Base-by-base conservation (phyloP, 1,140 invertebrate species). In the Dinothrombium tinctorium region DNA sequence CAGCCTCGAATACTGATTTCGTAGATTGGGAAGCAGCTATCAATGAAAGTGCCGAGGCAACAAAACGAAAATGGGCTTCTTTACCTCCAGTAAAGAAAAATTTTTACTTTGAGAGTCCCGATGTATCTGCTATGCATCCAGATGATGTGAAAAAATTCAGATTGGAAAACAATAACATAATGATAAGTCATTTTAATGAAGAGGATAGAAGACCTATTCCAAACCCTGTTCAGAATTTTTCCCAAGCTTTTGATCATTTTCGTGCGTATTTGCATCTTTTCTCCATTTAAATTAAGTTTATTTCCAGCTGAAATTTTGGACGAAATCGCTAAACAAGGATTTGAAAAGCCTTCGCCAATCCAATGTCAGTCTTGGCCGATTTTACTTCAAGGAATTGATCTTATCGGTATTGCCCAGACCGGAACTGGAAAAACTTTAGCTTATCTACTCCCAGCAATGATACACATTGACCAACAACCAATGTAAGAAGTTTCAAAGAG, bases 391-490 rank as follows among this genome's bases (percentile, higher is more conserved):
- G 63, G 62, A 0, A 59, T 61, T 45, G 50, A 65, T 9, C 44
- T 67, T 31, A 62, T 66, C 38, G 64, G 62, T 14, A 54, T 67
- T 25, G 60, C 64, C 20, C 51, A 62, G 54, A 64, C 61, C 23
- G 62, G 63, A 15, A 87, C 84, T 23, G 84, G 82, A 48, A 80
- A 80, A 63, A 92, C 86, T 0, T 58, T 90, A 26, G 83, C 84
- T 0, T 94, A 90, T 53, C 57, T 92, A 0, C 53, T 92, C 23
- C 86, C 86, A 24, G 83, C 82, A 12, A 66, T 92, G 32, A 75
- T 87, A 49, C 81, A 87, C 51, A 83, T 83, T 37, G 76, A 82
- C 45, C 67, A 66, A 26, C 86, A 92, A 61, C 54, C 65, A 17
- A 63, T 53, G 54, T 52, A 64, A 4, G 49, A 82, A 49, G 59